Base-by-base conservation (phyloP, 2,113 vertebrate species). In the Tachycineta bicolor region DNA sequence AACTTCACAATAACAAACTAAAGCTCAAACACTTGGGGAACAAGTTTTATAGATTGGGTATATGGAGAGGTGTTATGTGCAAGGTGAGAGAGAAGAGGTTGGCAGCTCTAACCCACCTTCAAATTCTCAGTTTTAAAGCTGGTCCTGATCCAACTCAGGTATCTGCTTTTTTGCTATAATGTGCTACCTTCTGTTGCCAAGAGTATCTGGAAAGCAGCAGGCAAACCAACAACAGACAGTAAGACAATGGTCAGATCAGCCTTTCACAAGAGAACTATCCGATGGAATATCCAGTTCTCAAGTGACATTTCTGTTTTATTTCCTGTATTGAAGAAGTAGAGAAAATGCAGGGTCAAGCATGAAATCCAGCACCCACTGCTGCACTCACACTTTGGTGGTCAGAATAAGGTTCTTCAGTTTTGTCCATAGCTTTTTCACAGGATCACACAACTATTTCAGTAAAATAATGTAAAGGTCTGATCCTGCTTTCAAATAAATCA, bases 1-100 rank as follows among this genome's bases (percentile, higher is more conserved):
- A 50, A 86, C 83, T 84, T 94, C 73, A 14, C 22, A 67, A 21
- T 24, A 70, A 75, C 77, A 92, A 93, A 94, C 90, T 87, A 93
- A 90, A 96, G n/a, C 53, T 89, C 69, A 11, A 34, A 52, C 62
- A 62, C 14, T 63, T 68, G 20, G 28, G 64, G 44, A 85, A 28
- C 23, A 65, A 41, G 22, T 74, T 71, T 90, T 68, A 73, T 39
- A 74, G 19, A 60, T 90, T 69, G 19, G 29, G 62, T 73, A 50
- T 68, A 73, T 44, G 20, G 26, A 73, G 9, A 89, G 9, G 50
- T 23, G 65, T 56, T 63, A 26, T 5, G 31, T 56, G 37, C 37
- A 77, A 52, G 8, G 47, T 2, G 4, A 41, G 28, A 74, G 82
- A 49, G 19, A 9, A 23, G 23, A 78, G 8, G 11, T 11, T 81